Evolutionary conservation across 1,140 invertebrate species (phyloP).

Genomic region (Capitella teleta): DNA sequence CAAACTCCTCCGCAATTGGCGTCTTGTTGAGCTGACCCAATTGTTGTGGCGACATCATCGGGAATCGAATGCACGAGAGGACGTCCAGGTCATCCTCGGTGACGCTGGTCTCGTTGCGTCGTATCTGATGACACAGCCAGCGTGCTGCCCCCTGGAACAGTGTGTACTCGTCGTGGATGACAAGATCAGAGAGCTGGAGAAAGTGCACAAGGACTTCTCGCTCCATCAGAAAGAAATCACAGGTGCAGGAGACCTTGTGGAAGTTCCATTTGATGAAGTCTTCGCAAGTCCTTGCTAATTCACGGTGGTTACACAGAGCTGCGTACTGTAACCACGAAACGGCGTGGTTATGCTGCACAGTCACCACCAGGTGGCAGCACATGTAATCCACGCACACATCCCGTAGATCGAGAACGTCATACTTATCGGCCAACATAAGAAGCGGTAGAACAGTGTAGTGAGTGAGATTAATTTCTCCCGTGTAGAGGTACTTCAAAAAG

Average conservation of each 20-base stretch:
- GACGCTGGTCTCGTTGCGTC: background rate
- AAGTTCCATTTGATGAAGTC: slow-evolving; percentile 89
- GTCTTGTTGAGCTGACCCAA: slow-evolving; percentile 66
- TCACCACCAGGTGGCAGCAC: slow-evolving; percentile 72
- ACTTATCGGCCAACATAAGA: slow-evolving; percentile 81
- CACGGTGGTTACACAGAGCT: slow-evolving; percentile 64
- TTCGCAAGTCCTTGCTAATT: slow-evolving; percentile 62
- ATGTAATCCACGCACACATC: slow-evolving; percentile 62
- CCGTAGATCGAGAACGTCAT: slow-evolving; percentile 81
- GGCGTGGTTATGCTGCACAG: slow-evolving; percentile 63
- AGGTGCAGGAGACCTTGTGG: slow-evolving; percentile 55
- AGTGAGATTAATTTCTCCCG: slow-evolving; percentile 74
- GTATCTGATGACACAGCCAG: slow-evolving; percentile 17
- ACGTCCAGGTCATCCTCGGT: slow-evolving; percentile 45
- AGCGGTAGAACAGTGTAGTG: slow-evolving; percentile 72
- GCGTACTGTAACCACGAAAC: slow-evolving; percentile 85
- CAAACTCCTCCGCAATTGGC: slow-evolving; percentile 65
- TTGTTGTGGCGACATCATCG: slow-evolving; percentile 82
- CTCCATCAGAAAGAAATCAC: slow-evolving; percentile 73
- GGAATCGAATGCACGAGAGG: slow-evolving; percentile 70
- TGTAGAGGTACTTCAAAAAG: slow-evolving; percentile 87
- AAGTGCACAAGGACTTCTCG: slow-evolving; percentile 64
- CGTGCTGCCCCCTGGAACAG: slow-evolving; percentile 62
- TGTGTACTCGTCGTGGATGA: slow-evolving; percentile 79
- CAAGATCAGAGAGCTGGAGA: slow-evolving; percentile 71